Conservation (phyloP, 2,797 vertebrate genomes). For the Rhinichthys osculus region DNA sequence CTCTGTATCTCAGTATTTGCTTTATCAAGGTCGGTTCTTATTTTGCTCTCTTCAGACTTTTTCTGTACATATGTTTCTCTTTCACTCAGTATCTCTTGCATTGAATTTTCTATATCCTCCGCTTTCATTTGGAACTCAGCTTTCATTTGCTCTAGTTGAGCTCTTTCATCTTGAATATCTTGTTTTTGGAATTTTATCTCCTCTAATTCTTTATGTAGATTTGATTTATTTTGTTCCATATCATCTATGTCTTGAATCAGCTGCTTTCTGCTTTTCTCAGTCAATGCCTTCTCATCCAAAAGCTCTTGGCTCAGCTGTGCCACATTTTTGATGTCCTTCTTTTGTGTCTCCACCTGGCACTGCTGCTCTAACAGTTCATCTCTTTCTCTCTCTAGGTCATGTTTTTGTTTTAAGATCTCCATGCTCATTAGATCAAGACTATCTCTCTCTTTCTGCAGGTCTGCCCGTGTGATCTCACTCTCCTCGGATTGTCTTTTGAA, state of each 20-base stretch:
- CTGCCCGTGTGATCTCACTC: neutral
- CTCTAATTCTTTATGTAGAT: constrained; percentile 22
- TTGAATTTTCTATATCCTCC: neutral
- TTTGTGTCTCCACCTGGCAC: constrained; percentile 4
- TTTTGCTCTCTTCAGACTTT: neutral
- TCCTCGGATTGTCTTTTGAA: constrained; percentile 24
- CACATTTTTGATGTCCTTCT: constrained; percentile 1
- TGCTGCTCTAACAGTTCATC: constrained; percentile 7
- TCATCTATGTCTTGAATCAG: constrained; percentile 25
- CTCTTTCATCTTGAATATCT: constrained; percentile 10
- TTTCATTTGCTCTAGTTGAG: constrained; percentile 19
- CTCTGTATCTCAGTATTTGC: neutral
- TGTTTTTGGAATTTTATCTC: constrained; percentile 16
- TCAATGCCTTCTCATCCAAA: constrained; percentile 11
- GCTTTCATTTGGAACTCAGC: neutral
- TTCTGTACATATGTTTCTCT: neutral
- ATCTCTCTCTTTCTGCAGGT: constrained; percentile 7
- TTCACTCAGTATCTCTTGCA: neutral
- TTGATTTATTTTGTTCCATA: constrained; percentile 23
- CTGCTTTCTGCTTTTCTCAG: neutral
- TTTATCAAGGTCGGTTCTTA: neutral
- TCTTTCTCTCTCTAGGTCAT: constrained; percentile 27
- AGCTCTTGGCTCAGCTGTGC: constrained; percentile 25
- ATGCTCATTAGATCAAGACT: constrained; percentile 5
- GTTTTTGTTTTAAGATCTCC: constrained; percentile 23